A percentile compares a stretch with the other conserved stretches of the same genome.
phyloP scores from a whole-genome alignment of 2,797 vertebrate genomes.

The Harpagifer antarcticus region DNA sequence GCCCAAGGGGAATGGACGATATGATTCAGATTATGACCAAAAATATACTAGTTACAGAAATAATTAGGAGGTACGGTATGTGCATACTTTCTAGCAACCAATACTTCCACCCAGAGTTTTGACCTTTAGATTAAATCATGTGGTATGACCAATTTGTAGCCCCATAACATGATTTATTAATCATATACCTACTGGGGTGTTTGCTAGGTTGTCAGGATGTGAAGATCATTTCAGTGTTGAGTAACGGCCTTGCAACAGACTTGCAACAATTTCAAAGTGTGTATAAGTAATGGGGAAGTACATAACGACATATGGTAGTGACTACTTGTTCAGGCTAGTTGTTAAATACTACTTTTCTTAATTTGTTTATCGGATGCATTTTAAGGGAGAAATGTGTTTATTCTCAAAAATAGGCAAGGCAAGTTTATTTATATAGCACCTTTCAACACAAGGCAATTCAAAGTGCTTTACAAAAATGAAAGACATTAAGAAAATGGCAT shows the following conservation, averaged over 20 bases:
- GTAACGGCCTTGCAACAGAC: no score
- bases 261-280: neutral
- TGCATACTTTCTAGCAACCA: neutral
- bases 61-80: neutral
- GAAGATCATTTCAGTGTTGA: neutral
- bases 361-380: constrained; percentile 6
- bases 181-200: neutral
- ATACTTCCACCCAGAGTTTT: constrained; percentile 1
- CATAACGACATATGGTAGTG: neutral
- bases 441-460: no score
- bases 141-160: constrained; percentile 6
- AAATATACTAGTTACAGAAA: neutral
- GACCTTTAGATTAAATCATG: constrained; percentile 32
- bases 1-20: neutral
- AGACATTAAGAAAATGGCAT: no score
- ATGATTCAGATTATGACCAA: neutral
- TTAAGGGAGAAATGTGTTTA: constrained; percentile 2
- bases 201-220: neutral
- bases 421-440: no score
- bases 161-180: constrained; percentile 23
- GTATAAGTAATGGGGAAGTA: neutral
- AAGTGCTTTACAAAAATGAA: no score
- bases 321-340: neutral
- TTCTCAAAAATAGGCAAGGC: no score
- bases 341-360: neutral